Evolutionary conservation across 1,140 invertebrate genomes (phyloP).

Genomic region (Drosophila nannoptera): DNA sequence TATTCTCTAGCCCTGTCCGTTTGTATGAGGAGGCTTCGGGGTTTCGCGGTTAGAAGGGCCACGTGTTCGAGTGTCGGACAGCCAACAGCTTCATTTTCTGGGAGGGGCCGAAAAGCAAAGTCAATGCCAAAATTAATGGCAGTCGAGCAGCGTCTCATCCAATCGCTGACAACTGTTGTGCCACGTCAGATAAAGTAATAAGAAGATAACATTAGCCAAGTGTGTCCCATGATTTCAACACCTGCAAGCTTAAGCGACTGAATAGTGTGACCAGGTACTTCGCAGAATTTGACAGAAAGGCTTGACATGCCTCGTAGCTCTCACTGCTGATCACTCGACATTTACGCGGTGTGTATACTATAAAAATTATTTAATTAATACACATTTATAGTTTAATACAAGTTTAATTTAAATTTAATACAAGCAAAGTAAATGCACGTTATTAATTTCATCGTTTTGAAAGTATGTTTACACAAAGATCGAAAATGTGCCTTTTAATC

Average conservation of each 20-base stretch:
- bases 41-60: slow-evolving; percentile 1
- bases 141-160: slow-evolving; percentile 29
- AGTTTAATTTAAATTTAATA: too few species aligned
- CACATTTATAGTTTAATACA: too few species aligned
- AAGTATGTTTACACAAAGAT: too few species aligned
- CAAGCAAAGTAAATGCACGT: too few species aligned
- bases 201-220: slow-evolving; percentile 55
- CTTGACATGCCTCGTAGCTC: too few species aligned
- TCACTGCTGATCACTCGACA: too few species aligned
- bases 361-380: too few species aligned
- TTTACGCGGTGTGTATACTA: too few species aligned
- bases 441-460: too few species aligned
- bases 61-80: slow-evolving; percentile 56
- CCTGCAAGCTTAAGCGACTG: slow-evolving; percentile 23
- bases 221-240: slow-evolving; percentile 41
- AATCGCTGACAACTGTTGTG: slow-evolving; percentile 68
- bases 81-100: slow-evolving; percentile 68
- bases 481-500: too few species aligned
- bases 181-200: slow-evolving; percentile 64
- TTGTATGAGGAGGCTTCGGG: neutral
- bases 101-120: slow-evolving; percentile 21
- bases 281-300: neutral
- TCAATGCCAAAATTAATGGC: slow-evolving; percentile 40
- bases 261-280: slow-evolving; percentile 14
- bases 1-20: slow-evolving; percentile 20